phyloP scores from a whole-genome alignment of 2,888 invertebrate species.

The Drosophila infuscata region DNA sequence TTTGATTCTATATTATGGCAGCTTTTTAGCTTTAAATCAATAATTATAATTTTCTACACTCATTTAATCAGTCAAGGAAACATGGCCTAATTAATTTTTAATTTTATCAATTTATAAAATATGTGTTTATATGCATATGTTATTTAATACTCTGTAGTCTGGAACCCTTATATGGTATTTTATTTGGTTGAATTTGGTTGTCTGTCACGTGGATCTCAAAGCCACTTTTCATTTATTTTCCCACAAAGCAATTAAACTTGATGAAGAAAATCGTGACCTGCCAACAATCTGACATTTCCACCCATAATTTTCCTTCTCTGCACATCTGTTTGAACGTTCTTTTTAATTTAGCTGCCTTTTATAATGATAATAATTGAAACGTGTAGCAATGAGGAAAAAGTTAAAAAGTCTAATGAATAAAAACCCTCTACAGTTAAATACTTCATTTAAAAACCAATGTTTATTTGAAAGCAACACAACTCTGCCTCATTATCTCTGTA shows the following conservation, averaged over 20 bases:
- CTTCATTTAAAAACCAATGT: not conserved
- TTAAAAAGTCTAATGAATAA: not conserved
- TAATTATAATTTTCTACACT: not conserved
- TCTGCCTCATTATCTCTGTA: not conserved
- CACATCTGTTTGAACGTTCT: conserved; percentile 9
- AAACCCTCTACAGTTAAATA: not conserved
- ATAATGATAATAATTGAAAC: conserved; percentile 56
- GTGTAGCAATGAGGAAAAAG: conserved; percentile 10
- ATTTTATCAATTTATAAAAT: not conserved
- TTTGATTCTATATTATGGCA: not conserved
- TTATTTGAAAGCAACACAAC: not conserved
- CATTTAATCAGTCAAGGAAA: not conserved
- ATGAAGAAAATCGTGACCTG: conserved; percentile 33
- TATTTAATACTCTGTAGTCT: not conserved
- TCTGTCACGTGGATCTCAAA: conserved; percentile 14
- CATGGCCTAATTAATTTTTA: not conserved
- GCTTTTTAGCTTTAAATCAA: no score
- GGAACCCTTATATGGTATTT: not conserved
- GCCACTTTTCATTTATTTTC: conserved; percentile 3
- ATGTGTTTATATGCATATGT: not conserved
- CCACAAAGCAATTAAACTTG: conserved; percentile 30
- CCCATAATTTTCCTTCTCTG: not conserved
- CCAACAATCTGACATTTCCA: conserved; percentile 6
- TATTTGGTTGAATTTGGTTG: conserved; percentile 8
- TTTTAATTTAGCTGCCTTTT: conserved; percentile 60